Conservation (phyloP, 1,140 invertebrate species). For the Ooceraea biroi region DNA sequence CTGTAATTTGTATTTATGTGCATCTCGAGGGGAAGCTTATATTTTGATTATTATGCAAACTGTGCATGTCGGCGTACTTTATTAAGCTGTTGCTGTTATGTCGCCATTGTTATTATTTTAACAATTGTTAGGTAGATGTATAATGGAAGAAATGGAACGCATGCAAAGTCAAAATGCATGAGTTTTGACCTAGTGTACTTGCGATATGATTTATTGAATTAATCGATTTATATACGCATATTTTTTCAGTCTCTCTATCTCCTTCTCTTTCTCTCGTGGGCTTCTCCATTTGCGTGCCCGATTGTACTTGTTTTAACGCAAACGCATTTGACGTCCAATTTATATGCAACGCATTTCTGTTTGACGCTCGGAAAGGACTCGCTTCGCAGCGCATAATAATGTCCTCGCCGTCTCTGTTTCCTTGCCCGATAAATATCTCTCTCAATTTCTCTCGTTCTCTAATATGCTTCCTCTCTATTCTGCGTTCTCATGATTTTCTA, state of each 20-base stretch:
- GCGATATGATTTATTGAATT: not conserved
- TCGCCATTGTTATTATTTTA: slow-evolving; percentile 10
- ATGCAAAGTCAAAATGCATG: slow-evolving; percentile 4
- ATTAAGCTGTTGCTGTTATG: too few relatives aligned
- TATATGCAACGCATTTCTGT: slow-evolving; percentile 56
- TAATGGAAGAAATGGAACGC: not conserved
- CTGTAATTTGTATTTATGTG: not conserved
- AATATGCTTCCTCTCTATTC: not conserved
- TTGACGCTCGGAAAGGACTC: slow-evolving; percentile 53
- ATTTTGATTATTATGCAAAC: too few relatives aligned
- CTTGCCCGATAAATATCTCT: slow-evolving; percentile 41
- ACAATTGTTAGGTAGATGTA: not conserved
- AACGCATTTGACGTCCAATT: slow-evolving; percentile 54
- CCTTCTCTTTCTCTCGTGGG: not conserved
- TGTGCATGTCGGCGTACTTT: too few relatives aligned
- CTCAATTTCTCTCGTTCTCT: slow-evolving; percentile 3
- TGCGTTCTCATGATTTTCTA: slow-evolving; percentile 29
- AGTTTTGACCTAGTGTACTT: slow-evolving; percentile 6
- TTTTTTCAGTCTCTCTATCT: slow-evolving; percentile 30
- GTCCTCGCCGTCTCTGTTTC: slow-evolving; percentile 32
- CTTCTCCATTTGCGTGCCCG: slow-evolving; percentile 1
- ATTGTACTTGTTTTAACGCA: slow-evolving; percentile 45
- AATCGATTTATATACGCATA: not conserved
- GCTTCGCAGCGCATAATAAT: slow-evolving; percentile 42
- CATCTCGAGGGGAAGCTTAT: too few relatives aligned